Conservation (phyloP, 2,113 vertebrate genomes). For the Leptodactylus fuscus region DNA sequence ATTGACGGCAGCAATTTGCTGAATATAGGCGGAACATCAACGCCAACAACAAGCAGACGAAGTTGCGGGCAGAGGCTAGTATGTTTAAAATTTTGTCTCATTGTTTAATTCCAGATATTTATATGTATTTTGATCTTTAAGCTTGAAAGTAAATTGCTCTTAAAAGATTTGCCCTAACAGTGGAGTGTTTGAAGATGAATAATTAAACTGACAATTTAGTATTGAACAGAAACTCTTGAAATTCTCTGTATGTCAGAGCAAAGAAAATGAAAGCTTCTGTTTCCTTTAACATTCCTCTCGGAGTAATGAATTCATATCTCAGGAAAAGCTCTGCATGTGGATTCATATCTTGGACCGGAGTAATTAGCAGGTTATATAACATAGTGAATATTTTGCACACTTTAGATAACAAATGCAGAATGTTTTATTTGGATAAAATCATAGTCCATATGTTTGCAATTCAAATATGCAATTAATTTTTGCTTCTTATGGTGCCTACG, state of each 20-base stretch:
- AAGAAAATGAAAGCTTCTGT: constrained; percentile 18
- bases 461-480: constrained; percentile 10
- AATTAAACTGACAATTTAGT: constrained; percentile 32
- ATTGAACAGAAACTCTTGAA: constrained; percentile 28
- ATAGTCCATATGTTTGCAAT: not conserved
- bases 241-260: constrained; percentile 4
- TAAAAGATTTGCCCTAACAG: constrained; percentile 19
- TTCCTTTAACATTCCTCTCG: constrained; percentile 10
- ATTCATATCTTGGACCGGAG: not conserved
- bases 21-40: too few species aligned
- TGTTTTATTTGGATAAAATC: constrained; percentile 14
- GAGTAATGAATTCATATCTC: constrained; percentile 18
- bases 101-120: not conserved
- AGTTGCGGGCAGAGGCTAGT: too few species aligned
- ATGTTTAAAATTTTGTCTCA: too few species aligned
- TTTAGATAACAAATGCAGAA: not conserved
- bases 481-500: not conserved
- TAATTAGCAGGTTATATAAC: constrained; percentile 46
- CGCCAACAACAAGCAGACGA: too few species aligned
- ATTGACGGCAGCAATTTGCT: too few species aligned
- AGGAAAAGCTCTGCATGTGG: constrained; percentile 4
- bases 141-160: constrained; percentile 17
- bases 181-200: constrained; percentile 34
- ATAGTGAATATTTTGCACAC: constrained; percentile 12
- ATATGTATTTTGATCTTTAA: constrained; percentile 20